Conservation (phyloP, 2,888 invertebrate genomes). For the Agrochola circellaris region DNA sequence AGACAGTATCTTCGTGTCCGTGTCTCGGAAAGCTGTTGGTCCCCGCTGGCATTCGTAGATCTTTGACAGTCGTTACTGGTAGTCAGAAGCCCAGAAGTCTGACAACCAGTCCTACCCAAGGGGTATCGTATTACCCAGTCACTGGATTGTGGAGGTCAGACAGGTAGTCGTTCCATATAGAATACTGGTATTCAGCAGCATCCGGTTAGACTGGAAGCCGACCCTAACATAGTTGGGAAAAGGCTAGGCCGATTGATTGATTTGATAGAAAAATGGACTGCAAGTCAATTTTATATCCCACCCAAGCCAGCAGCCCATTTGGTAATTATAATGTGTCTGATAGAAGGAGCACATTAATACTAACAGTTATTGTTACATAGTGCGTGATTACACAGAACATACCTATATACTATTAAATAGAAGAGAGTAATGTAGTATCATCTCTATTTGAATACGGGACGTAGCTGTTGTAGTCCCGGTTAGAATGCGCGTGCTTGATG, state of each 20-base stretch:
- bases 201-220: neutral
- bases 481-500: conserved; percentile 42
- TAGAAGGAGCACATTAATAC: conserved; percentile 58
- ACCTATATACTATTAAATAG: conserved; percentile 49
- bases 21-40: neutral
- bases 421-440: conserved; percentile 57
- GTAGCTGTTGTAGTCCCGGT: conserved; percentile 42
- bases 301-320: conserved; percentile 21
- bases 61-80: neutral
- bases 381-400: conserved; percentile 45
- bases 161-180: neutral
- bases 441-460: conserved; percentile 52
- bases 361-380: conserved; percentile 56
- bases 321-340: conserved; percentile 52
- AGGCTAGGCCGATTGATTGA: neutral
- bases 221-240: neutral
- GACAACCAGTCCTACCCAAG: neutral
- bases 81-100: neutral
- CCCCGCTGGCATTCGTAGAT: neutral
- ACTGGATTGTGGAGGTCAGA: neutral
- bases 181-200: neutral
- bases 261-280: neutral
- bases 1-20: neutral
- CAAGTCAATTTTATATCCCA: neutral
- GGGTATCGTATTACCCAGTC: neutral